phyloP scores from a whole-genome alignment of 2,888 invertebrate genomes.

The Melolontha melolontha region DNA sequence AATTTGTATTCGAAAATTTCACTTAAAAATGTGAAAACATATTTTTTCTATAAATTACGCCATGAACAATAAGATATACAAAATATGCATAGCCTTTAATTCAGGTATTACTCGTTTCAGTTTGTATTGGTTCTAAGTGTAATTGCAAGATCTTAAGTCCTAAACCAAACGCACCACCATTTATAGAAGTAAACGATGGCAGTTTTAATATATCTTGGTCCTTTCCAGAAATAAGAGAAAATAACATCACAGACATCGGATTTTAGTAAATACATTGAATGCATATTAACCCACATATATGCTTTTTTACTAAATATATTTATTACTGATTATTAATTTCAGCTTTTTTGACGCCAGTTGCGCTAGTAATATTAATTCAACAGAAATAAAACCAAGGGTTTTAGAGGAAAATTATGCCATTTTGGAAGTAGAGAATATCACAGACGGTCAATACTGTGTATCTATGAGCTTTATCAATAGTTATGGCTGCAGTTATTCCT shows the following conservation, averaged over 20 bases:
- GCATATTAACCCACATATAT: not conserved
- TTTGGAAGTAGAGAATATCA: not conserved
- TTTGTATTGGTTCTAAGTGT: slow-evolving; percentile 24
- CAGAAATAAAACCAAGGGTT: not conserved
- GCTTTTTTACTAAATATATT: not conserved
- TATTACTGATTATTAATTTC: not conserved
- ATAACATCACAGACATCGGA: slow-evolving; percentile 24
- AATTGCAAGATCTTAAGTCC: slow-evolving; percentile 29
- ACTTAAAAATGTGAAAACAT: too few relatives aligned
- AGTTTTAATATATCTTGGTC: slow-evolving; percentile 18
- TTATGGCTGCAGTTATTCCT: slow-evolving; percentile 26
- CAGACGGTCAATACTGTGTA: slow-evolving; percentile 31
- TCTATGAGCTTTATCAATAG: slow-evolving; percentile 43
- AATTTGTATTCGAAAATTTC: too few relatives aligned
- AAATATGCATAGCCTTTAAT: too few relatives aligned
- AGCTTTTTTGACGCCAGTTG: slow-evolving; percentile 15
- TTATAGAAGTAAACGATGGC: not conserved
- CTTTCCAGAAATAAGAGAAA: slow-evolving; percentile 10
- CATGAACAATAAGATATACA: too few relatives aligned
- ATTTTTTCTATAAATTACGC: too few relatives aligned
- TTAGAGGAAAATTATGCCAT: slow-evolving; percentile 8
- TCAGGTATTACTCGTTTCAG: slow-evolving; percentile 4
- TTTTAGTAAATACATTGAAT: slow-evolving; percentile 19
- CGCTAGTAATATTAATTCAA: slow-evolving; percentile 8
- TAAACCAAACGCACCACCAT: not conserved